Evolutionary conservation across 2,888 invertebrate genomes (phyloP).

Genomic region (Hypena proboscidalis): DNA sequence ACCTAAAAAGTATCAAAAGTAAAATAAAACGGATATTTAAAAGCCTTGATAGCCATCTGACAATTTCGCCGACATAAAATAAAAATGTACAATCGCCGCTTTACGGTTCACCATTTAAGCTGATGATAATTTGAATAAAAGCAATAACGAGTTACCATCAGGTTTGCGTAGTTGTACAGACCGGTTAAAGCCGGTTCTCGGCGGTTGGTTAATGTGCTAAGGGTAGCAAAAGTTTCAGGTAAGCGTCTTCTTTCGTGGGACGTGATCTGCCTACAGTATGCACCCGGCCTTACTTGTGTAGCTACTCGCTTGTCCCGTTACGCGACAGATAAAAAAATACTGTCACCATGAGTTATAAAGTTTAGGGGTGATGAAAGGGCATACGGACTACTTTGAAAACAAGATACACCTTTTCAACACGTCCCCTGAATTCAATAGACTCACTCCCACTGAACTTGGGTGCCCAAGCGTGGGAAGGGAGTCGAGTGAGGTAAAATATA

Average conservation of each 20-base stretch:
- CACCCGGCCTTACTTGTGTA: constrained; percentile 41
- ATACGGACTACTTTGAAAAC: constrained; percentile 40
- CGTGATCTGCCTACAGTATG: constrained; percentile 74
- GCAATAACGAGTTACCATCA: constrained; percentile 50
- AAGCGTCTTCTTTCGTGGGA: constrained; percentile 78
- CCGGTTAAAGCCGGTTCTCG: constrained; percentile 58
- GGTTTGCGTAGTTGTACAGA: constrained; percentile 49
- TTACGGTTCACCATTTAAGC: constrained; percentile 13
- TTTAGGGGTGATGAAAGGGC: constrained; percentile 40
- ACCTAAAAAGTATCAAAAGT: not conserved
- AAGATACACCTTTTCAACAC: constrained; percentile 37
- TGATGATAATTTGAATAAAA: constrained; percentile 43
- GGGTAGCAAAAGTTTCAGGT: constrained; percentile 82
- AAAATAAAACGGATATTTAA: not conserved
- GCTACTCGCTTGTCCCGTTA: constrained; percentile 38
- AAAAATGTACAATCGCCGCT: constrained; percentile 11
- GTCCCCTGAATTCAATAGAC: constrained; percentile 33
- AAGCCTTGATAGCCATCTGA: constrained; percentile 3
- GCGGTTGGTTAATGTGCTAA: constrained; percentile 80
- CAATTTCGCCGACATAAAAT: constrained; percentile 6
- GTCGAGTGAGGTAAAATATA: not conserved
- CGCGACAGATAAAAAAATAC: constrained; percentile 43
- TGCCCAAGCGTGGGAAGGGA: constrained; percentile 8
- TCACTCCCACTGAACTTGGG: constrained; percentile 29
- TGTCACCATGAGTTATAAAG: constrained; percentile 49